These are phyloP conservation scores for Microcebus murinus DNA, from an alignment of 2,113 vertebrate species.

Conservation along the genomic window DNA sequence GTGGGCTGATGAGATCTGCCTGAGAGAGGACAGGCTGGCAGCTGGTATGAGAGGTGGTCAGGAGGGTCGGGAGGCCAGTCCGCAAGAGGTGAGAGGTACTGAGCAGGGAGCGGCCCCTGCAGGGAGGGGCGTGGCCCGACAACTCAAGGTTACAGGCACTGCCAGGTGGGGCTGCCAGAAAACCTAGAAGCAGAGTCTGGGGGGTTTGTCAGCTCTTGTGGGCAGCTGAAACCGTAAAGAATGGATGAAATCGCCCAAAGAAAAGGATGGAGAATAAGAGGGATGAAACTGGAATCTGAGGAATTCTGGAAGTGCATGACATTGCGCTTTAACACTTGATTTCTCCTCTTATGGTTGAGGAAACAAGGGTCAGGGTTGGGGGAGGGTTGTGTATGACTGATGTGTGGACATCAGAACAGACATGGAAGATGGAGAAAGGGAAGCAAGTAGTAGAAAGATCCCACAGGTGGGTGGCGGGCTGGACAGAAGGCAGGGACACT, in stretches of 20 bases:
- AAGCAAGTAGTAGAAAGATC: neutral
- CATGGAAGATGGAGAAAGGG: neutral
- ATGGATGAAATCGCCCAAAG: neutral
- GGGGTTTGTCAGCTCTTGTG: neutral
- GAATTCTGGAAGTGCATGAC: neutral
- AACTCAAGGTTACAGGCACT: neutral
- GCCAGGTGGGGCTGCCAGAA: neutral
- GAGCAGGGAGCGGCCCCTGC: neutral
- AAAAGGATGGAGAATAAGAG: neutral
- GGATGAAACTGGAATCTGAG: slow-evolving; percentile 7
- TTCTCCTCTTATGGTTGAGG: neutral
- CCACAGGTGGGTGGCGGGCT: neutral
- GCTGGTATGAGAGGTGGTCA: neutral
- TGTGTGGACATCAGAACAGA: neutral
- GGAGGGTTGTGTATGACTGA: neutral
- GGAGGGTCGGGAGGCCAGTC: neutral
- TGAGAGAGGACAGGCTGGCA: neutral
- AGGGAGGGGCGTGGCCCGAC: neutral
- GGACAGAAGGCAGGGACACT: neutral
- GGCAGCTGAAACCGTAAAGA: neutral
- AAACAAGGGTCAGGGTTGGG: neutral
- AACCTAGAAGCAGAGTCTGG: neutral
- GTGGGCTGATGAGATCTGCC: neutral
- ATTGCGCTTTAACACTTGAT: neutral
- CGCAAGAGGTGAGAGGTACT: neutral